Conservation (phyloP, 2,888 invertebrate species). For the Caenorhabditis sp. region DNA sequence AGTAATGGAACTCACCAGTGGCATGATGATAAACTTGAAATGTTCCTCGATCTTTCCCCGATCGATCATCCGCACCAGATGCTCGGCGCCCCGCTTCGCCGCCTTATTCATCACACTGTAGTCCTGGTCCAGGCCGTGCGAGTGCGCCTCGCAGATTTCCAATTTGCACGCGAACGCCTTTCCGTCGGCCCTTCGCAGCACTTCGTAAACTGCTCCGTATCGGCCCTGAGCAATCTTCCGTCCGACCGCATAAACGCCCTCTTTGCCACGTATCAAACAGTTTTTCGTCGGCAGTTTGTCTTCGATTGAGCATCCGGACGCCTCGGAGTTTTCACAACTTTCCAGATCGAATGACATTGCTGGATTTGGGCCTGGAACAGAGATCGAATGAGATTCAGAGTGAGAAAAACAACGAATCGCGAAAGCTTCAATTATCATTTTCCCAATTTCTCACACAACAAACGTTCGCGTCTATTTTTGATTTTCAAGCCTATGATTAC, state of each 20-base stretch:
- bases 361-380: constrained; percentile 25
- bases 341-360: constrained; percentile 63
- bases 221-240: constrained; percentile 73
- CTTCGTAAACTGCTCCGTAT: constrained; percentile 78
- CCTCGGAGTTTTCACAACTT: constrained; percentile 61
- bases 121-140: constrained; percentile 76
- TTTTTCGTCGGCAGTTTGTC: constrained; percentile 66
- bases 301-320: constrained; percentile 64
- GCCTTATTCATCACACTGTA: constrained; percentile 74
- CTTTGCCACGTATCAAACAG: constrained; percentile 73
- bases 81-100: constrained; percentile 57
- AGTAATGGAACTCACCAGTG: constrained; percentile 52
- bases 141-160: constrained; percentile 73
- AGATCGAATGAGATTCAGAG: constrained; percentile 13
- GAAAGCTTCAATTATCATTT: no score
- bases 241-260: constrained; percentile 74
- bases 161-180: constrained; percentile 74
- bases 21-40: constrained; percentile 70
- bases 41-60: constrained; percentile 76
- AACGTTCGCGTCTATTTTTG: no score
- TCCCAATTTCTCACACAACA: no score
- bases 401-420: neutral
- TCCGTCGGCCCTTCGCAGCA: constrained; percentile 65
- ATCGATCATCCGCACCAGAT: constrained; percentile 73
- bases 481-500: no score